Percentiles rank a stretch among this genome's conserved stretches.
phyloP scores from a whole-genome alignment of 2,113 vertebrate species.

The Alligator sinensis region DNA sequence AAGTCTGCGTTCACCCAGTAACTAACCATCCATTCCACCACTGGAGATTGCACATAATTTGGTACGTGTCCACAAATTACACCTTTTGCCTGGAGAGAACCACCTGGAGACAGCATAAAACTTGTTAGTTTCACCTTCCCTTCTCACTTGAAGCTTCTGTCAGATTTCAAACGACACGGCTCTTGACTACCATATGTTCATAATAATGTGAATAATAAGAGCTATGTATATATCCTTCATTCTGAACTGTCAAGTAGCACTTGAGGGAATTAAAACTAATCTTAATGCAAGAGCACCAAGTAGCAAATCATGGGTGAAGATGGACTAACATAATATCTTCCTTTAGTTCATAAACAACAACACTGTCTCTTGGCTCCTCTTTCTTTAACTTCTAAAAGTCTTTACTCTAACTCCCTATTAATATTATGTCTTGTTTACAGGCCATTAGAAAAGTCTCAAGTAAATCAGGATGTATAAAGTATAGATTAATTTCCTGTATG shows the following conservation, averaged over 20 bases:
- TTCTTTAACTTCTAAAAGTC: background rate
- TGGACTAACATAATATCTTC: background rate
- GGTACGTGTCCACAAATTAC: slow-evolving; percentile 55
- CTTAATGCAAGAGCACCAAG: slow-evolving; percentile 37
- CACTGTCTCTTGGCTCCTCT: background rate
- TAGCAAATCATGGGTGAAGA: slow-evolving; percentile 23
- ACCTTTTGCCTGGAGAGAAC: slow-evolving; percentile 48
- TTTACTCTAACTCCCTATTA: slow-evolving; percentile 1
- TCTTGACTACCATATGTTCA: background rate
- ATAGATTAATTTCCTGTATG: background rate
- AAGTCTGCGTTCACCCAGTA: slow-evolving; percentile 89
- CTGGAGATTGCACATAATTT: slow-evolving; percentile 38
- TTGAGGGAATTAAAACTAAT: background rate
- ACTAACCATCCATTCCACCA: background rate
- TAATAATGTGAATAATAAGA: background rate
- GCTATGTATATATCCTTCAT: background rate
- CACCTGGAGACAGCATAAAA: slow-evolving; percentile 45
- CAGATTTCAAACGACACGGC: background rate
- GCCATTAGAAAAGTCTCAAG: slow-evolving; percentile 37
- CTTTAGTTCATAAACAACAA: background rate
- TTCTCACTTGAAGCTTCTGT: slow-evolving; percentile 34
- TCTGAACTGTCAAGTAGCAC: background rate
- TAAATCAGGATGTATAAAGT: slow-evolving; percentile 44
- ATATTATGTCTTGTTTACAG: slow-evolving; percentile 53
- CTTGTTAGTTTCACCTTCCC: slow-evolving; percentile 8